Base-by-base conservation (phyloP, 2,113 vertebrate species). In the Salvelinus namaycush region DNA sequence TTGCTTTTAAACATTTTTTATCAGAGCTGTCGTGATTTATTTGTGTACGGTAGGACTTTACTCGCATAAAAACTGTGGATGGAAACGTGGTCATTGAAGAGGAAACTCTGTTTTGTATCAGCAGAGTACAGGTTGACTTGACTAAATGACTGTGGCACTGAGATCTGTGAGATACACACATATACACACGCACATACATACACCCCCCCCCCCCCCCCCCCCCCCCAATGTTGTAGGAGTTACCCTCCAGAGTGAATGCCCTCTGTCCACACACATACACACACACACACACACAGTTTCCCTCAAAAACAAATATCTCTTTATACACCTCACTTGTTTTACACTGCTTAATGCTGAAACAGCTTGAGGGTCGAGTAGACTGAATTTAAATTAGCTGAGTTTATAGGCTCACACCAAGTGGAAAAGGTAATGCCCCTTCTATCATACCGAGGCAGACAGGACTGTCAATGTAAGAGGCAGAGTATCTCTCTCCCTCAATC, bases 291-390 rank as follows among this genome's bases (percentile, higher is more conserved):
- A 39, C 66, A 76, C 72, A 59, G n/a, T 73, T 20, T 71, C 77
- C 71, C 72, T 70, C 44, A 0, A 79, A 79, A 69, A 2, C 22
- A 29, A 9, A 65, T 70, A 29, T 69, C 51, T 71, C 68, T 81
- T 85, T 80, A 83, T 76, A 78, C 83, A 81, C 71, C 69, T 81
- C 74, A 57, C 57, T 80, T 66, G 72, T 72, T 87, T 79, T 54
- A 74, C 78, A 68, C 72, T 72, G 26, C 67, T 87, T 84, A 86
- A 82, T 80, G 79, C 44, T 68, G 68, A 62, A 39, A 72, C 16
- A 1, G 74, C 81, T 77, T n/a, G 62, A 64, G 79, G 86, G 74
- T 31, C 0, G 39, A 29, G 79, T 13, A 16, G 49, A 0, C 66
- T 84, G 77, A 73, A 83, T 86, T 70, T 51, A 81, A 75, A 81